Percentiles rank a stretch among this genome's conserved stretches.
Evolutionary conservation across 2,888 invertebrate genomes (phyloP).

Genomic region (Listrodromus nycthemerus): DNA sequence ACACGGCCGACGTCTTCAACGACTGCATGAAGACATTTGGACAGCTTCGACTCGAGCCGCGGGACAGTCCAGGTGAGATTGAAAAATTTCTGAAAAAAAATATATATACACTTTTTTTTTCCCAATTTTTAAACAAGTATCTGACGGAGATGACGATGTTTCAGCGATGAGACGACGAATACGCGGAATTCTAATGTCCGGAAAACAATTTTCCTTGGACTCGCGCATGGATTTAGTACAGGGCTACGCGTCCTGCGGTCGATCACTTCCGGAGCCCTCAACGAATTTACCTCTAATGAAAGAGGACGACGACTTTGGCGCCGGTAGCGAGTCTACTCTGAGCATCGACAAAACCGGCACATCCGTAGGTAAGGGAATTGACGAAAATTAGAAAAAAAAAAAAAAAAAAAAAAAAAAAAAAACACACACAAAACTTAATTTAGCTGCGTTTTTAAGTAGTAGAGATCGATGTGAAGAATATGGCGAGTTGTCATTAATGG

Average conservation of each 20-base stretch:
- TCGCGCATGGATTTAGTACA: slow-evolving; percentile 94
- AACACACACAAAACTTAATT: slow-evolving; percentile 9
- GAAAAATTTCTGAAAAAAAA: not conserved
- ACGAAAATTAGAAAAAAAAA: slow-evolving; percentile 18
- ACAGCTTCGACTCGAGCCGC: slow-evolving; percentile 89
- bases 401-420: not conserved
- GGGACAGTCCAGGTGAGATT: slow-evolving; percentile 91
- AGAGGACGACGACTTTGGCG: slow-evolving; percentile 85
- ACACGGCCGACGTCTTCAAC: slow-evolving; percentile 90
- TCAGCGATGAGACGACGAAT: slow-evolving; percentile 94
- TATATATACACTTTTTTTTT: too few relatives aligned
- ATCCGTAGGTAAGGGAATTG: slow-evolving; percentile 73
- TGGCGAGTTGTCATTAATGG: not conserved
- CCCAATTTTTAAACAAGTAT: too few relatives aligned
- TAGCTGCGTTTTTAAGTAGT: not conserved
- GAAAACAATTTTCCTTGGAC: slow-evolving; percentile 96
- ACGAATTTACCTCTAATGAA: slow-evolving; percentile 86
- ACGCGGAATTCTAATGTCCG: slow-evolving; percentile 94
- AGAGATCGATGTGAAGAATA: not conserved
- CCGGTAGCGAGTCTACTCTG: slow-evolving; percentile 74
- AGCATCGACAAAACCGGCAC: slow-evolving; percentile 75
- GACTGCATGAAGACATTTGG: slow-evolving; percentile 91
- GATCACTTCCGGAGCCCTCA: slow-evolving; percentile 76
- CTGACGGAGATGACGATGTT: slow-evolving; percentile 67
- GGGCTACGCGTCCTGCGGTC: slow-evolving; percentile 80